Evolutionary conservation across 1,140 invertebrate species (phyloP).

Genomic region (Hydropsyche tenuis): DNA sequence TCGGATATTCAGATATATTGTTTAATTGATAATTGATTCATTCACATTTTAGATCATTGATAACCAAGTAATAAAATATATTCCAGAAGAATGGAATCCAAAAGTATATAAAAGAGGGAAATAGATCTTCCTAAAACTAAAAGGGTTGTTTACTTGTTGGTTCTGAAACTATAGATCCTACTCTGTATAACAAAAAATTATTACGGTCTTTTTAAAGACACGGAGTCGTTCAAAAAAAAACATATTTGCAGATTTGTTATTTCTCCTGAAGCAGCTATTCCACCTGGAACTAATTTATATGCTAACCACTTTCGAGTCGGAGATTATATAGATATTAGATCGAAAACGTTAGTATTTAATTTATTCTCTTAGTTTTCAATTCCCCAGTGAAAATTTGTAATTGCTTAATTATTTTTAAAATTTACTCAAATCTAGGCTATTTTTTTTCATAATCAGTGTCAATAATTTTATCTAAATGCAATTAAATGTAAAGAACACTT

Average conservation of each 20-base stretch:
- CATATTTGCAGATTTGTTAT: conserved; percentile 84
- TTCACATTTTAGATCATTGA: conserved; percentile 78
- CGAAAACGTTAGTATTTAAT: conserved; percentile 81
- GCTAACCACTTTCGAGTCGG: conserved; percentile 91
- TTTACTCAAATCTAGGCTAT: too few relatives aligned
- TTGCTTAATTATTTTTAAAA: too few relatives aligned
- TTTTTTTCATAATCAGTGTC: neutral
- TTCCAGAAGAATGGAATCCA: conserved; percentile 77
- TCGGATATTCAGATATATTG: neutral
- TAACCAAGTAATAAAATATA: conserved; percentile 95
- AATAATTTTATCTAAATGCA: neutral
- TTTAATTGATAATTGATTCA: conserved; percentile 34
- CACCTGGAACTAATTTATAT: conserved; percentile 87
- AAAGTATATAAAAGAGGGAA: conserved; percentile 50
- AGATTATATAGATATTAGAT: conserved; percentile 88
- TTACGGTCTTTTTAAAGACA: conserved; percentile 82
- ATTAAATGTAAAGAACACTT: too few relatives aligned
- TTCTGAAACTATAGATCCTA: conserved; percentile 87
- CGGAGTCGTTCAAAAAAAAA: conserved; percentile 87
- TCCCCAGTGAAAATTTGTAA: neutral
- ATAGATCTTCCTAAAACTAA: conserved; percentile 52
- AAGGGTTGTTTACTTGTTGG: conserved; percentile 85
- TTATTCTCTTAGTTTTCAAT: neutral
- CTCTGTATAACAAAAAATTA: conserved; percentile 88
- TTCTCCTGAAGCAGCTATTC: conserved; percentile 84